Base-by-base conservation (phyloP, 2,888 invertebrate species). In the Schrankia costaestrigalis region DNA sequence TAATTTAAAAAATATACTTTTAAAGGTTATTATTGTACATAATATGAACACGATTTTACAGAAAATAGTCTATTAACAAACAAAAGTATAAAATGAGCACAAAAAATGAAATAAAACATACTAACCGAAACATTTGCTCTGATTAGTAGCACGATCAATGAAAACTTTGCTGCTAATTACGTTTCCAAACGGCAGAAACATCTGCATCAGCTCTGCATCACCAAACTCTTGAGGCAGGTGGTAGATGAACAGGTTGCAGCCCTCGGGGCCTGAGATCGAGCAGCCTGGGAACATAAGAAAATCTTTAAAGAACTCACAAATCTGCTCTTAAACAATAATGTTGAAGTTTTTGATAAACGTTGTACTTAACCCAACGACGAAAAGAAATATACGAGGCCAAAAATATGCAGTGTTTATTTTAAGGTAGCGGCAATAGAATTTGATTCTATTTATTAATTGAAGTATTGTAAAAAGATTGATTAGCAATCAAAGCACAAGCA, bases 151-250 rank as follows among this genome's bases (percentile, higher is more conserved):
- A 69, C 99, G 94, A 89, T 99, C 99, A 81, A 99, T 98, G 91
- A 99, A 99, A 67, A 99, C 99, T 92, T 99, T 99, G 87, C 99
- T 98, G 90, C 97, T 98, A 90, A 99, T 98, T 78, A 99, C 98
- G 87, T 97, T 98, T 69, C 99, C 99, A 84, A 99, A 99, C 50
- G 99, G 98, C 83, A 98, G 92, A 90, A 99, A 99, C 99, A 99
- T 99, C 91, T 99, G 98, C 94, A 98, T 98, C 78, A 99, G 93
- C 89, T 99, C 99, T 48, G 95, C 94, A 84, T 99, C 99, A 39
- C 99, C 99, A 80, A 99, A 99, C 90, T 99, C 99, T 90, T 99
- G 99, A 61, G 99, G 99, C 89, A 99, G 94, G 91, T 99, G 99
- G 91, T 99, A 99, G 90, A 99, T 99, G 93, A 99, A 99, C 71